phyloP scores from a whole-genome alignment of 2,797 vertebrate species.

The Lagodon rhomboides region DNA sequence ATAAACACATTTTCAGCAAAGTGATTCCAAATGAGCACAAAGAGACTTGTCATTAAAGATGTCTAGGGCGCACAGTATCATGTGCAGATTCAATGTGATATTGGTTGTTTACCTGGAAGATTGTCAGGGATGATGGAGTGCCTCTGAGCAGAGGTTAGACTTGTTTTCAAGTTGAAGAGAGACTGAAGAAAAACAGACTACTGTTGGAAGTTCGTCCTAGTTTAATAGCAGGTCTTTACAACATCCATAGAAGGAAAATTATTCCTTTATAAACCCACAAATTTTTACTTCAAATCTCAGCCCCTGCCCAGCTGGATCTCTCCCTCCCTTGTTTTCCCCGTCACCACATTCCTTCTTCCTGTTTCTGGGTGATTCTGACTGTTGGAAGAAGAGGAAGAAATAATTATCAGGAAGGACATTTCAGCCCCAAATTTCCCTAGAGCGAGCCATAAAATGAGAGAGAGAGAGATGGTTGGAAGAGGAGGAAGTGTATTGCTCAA shows the following conservation, averaged over 20 bases:
- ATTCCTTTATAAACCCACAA: background rate
- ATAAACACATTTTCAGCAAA: conserved; percentile 41
- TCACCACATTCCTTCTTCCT: conserved; percentile 47
- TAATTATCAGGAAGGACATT: conserved; percentile 26
- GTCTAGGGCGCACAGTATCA: conserved; percentile 2
- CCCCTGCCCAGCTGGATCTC: conserved; percentile 21
- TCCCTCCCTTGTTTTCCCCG: conserved; percentile 27
- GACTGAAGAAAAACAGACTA: background rate
- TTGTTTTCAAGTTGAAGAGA: conserved; percentile 28
- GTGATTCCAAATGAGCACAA: conserved; percentile 33
- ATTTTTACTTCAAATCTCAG: conserved; percentile 13
- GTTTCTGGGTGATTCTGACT: conserved; percentile 40
- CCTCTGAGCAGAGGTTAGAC: conserved; percentile 26
- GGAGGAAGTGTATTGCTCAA: conserved; percentile 34
- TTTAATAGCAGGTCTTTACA: background rate
- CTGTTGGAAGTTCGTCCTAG: background rate
- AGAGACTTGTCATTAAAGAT: conserved; percentile 28
- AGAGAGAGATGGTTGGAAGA: background rate
- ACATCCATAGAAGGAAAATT: background rate
- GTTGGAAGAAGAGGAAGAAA: conserved; percentile 38
- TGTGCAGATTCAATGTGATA: conserved; percentile 18
- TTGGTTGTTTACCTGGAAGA: conserved; percentile 41
- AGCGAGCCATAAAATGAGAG: background rate
- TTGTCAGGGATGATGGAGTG: conserved; percentile 22
- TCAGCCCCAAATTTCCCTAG: background rate